Conservation (phyloP, 2,113 vertebrate species). For the Apodemus sylvaticus region DNA sequence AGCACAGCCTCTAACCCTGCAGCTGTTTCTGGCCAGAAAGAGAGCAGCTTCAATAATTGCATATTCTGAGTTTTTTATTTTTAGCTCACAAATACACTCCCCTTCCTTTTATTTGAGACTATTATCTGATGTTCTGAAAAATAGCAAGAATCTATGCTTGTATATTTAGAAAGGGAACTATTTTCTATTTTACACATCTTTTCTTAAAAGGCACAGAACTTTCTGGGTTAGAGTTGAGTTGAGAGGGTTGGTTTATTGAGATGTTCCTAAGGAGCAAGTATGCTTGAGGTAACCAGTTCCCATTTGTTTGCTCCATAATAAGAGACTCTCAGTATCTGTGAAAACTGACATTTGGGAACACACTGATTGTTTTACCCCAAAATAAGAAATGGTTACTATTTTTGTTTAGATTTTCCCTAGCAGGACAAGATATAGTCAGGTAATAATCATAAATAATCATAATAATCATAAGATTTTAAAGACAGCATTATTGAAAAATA, state of each 20-base stretch:
- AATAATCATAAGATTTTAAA: not conserved
- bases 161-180: conserved; percentile 15
- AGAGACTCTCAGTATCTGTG: not conserved
- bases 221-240: not conserved
- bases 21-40: conserved; percentile 24
- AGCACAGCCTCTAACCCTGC: conserved; percentile 2
- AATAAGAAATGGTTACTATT: not conserved
- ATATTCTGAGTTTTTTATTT: conserved; percentile 67
- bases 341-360: not conserved
- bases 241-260: not conserved
- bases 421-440: not conserved
- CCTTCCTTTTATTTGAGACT: conserved; percentile 42
- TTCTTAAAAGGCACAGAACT: not conserved
- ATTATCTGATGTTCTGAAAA: conserved; percentile 54
- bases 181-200: conserved; percentile 25
- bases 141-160: conserved; percentile 48
- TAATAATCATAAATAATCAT: not conserved
- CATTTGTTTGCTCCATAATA: not conserved
- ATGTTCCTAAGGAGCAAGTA: not conserved
- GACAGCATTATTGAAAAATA: not conserved
- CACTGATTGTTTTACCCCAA: not conserved
- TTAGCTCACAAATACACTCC: conserved; percentile 57
- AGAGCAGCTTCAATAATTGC: conserved; percentile 57
- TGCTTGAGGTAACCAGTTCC: not conserved
- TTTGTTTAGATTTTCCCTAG: not conserved